phyloP scores from a whole-genome alignment of 2,113 vertebrate species.

The Pyrgilauda ruficollis region DNA sequence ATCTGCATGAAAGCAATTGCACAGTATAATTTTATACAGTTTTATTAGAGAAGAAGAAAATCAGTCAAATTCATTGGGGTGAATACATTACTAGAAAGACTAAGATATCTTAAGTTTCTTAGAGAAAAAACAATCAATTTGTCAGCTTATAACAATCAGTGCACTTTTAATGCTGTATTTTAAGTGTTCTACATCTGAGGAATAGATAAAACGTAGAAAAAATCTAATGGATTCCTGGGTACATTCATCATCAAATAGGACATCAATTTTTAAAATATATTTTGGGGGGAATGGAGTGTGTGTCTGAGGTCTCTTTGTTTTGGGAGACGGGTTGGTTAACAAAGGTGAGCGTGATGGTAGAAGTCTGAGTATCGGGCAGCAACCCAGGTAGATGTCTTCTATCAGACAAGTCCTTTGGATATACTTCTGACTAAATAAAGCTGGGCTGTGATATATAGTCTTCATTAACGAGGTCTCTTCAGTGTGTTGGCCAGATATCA shows the following conservation, averaged over 20 bases:
- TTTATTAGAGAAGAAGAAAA: neutral
- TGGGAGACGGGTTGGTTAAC: neutral
- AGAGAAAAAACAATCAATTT: neutral
- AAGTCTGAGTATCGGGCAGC: neutral
- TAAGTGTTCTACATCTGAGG: neutral
- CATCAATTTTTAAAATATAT: neutral
- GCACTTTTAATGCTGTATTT: neutral
- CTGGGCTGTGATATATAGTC: neutral
- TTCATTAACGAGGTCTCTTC: neutral
- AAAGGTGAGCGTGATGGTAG: neutral
- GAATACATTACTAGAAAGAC: neutral
- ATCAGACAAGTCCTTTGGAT: neutral
- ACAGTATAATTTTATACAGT: neutral
- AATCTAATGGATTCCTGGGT: neutral
- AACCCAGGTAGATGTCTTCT: neutral
- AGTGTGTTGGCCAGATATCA: neutral
- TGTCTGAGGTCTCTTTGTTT: neutral
- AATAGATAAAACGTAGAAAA: neutral
- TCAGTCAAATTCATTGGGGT: neutral
- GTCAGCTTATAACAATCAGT: neutral
- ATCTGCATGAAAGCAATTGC: neutral
- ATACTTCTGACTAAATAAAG: neutral
- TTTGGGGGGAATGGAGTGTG: rapidly evolving
- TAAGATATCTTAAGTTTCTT: neutral
- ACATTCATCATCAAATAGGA: neutral